Evolutionary conservation across 2,888 invertebrate species (phyloP), one percentile per base, ranked within the genome.

Genomic region (Metacarcinus magister): DNA sequence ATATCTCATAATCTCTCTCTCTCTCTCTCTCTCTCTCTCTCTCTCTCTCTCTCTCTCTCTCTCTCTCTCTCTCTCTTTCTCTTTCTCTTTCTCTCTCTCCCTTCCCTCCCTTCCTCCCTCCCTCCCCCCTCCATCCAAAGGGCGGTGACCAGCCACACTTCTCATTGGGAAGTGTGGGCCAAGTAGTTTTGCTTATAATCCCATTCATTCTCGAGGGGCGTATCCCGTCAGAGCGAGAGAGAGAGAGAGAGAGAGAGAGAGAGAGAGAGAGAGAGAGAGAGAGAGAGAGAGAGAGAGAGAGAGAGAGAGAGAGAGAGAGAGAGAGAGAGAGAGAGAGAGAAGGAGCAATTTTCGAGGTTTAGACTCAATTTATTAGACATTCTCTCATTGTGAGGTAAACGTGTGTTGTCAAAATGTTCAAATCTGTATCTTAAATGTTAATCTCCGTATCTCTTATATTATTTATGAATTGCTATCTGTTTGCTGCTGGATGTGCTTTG

Each of bases 221-320:
- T 28, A 32, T 82, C 82, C 82, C 82, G 82, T 82, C 82, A 32
- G 82, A 82, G 32, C 19, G 32, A 82, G 82, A 82, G 82, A 82
- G 82, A 82, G 82, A 82, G 82, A 82, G 82, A 32, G 67, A 32
- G 82, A 82, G 82, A 82, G 82, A 82, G 82, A 82, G 82, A 82
- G 32, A 67, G 32, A 82, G 82, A 82, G 82, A 82, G 82, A 82
- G 82, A 32, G 5, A 32, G 28, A 28, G 75, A 28, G 75, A 75
- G 75, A 75, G 75, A 28, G 75, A 28, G 75, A 75, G 75, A 75
- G 75, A 75, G 75, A 75, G 75, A 28, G 28, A 75, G 28, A 75
- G 75, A 28, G 28, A 28, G 28, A 75, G 75, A 82, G 82, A 82
- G 32, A 67, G 67, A 67, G 67, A 54, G 67, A 67, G 23, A 48